phyloP scores from a whole-genome alignment of 2,888 invertebrate species.

The Hypselothyrea guttata region DNA sequence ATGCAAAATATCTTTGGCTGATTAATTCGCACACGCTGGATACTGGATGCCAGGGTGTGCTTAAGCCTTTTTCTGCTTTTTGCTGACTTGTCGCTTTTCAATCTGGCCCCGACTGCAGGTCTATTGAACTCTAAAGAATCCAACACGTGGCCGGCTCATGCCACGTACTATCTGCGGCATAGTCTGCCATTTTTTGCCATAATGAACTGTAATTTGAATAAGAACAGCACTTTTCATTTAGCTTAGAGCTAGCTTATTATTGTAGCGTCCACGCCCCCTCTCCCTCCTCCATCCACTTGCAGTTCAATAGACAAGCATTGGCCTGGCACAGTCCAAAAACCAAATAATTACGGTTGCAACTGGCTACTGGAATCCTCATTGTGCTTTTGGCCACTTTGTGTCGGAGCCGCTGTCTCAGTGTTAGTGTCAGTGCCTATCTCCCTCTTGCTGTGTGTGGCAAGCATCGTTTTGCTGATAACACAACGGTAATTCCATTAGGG shows the following conservation, averaged over 20 bases:
- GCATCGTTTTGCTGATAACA: slow-evolving; percentile 61
- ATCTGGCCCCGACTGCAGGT: slow-evolving; percentile 43
- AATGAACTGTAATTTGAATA: slow-evolving; percentile 75
- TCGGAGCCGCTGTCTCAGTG: too few relatives aligned
- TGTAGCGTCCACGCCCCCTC: slow-evolving; percentile 27
- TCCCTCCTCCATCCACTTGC: slow-evolving; percentile 19
- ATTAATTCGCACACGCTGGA: slow-evolving; percentile 75
- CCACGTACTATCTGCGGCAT: background rate
- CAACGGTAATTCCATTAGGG: slow-evolving; percentile 66
- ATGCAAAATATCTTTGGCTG: slow-evolving; percentile 70
- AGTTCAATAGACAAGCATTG: slow-evolving; percentile 23
- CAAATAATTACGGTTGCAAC: slow-evolving; percentile 55
- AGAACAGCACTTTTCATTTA: slow-evolving; percentile 65
- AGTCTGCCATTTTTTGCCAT: slow-evolving; percentile 51
- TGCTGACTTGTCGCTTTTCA: slow-evolving; percentile 72
- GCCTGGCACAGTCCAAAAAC: slow-evolving; percentile 18
- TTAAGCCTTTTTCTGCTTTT: slow-evolving; percentile 61
- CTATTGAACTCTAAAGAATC: slow-evolving; percentile 59
- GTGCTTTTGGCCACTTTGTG: background rate
- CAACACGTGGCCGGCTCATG: slow-evolving; percentile 31
- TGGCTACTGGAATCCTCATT: slow-evolving; percentile 3
- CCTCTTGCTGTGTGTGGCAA: slow-evolving; percentile 44
- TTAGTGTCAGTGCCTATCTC: slow-evolving; percentile 30
- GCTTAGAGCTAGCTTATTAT: slow-evolving; percentile 60
- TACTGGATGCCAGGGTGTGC: slow-evolving; percentile 62